Percentiles rank a stretch among this genome's conserved stretches.
Evolutionary conservation across 2,113 vertebrate species (phyloP).

Genomic region (Phalacrocorax pelagicus): DNA sequence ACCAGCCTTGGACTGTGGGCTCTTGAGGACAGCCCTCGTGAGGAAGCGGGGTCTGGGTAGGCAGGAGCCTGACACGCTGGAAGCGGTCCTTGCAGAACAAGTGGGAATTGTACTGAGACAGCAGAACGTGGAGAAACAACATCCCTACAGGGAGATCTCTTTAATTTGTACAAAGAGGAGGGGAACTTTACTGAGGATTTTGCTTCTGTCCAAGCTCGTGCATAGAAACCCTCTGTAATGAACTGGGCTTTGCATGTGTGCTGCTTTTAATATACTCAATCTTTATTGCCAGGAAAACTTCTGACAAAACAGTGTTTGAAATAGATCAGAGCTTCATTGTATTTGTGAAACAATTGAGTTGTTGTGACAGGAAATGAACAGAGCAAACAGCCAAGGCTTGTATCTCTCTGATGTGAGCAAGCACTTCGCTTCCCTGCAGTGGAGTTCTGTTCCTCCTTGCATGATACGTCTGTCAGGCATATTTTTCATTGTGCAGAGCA

Average conservation of each 20-base stretch:
- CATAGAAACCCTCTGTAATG: background rate
- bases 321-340: conserved; percentile 56
- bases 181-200: background rate
- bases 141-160: background rate
- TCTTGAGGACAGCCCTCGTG: background rate
- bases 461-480: accelerated
- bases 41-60: background rate
- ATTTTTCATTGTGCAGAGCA: background rate
- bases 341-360: conserved; percentile 41
- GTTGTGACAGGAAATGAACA: conserved; percentile 41
- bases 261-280: conserved; percentile 6
- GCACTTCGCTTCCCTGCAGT: background rate
- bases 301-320: conserved; percentile 35
- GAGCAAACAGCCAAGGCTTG: conserved; percentile 11
- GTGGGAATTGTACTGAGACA: background rate
- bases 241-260: background rate
- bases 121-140: background rate
- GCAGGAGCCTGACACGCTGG: background rate
- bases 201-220: background rate
- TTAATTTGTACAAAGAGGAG: background rate
- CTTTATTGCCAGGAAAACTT: conserved; percentile 28
- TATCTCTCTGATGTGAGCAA: background rate
- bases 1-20: background rate
- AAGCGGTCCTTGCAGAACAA: background rate
- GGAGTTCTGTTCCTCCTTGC: background rate